Percentiles rank a stretch among this genome's conserved stretches.
Conservation (phyloP, 1,140 invertebrate genomes). For the Sipha flava region DNA sequence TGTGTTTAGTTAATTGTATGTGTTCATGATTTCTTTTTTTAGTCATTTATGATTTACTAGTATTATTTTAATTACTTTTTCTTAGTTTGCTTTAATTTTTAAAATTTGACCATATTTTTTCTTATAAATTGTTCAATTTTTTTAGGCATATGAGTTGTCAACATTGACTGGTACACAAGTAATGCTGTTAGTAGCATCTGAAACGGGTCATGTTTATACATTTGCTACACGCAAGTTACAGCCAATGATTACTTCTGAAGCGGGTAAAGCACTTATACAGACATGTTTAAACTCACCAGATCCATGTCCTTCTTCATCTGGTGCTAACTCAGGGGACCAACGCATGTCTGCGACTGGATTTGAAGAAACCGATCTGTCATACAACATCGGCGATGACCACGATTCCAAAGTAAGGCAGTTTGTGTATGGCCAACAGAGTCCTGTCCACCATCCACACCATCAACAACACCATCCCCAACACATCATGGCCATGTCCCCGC, state of each 20-base stretch:
- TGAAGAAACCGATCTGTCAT: slow-evolving; percentile 95
- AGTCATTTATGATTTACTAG: too few relatives aligned
- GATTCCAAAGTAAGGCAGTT: slow-evolving; percentile 93
- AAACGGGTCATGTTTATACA: slow-evolving; percentile 98
- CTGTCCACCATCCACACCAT: slow-evolving; percentile 52
- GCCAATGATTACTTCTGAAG: slow-evolving; percentile 99
- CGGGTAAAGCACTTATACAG: slow-evolving; percentile 96
- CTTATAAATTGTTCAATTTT: too few relatives aligned
- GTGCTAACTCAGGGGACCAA: slow-evolving; percentile 64
- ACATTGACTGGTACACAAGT: slow-evolving; percentile 98
- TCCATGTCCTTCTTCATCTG: slow-evolving; percentile 61
- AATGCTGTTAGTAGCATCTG: slow-evolving; percentile 89
- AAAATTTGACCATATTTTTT: background rate
- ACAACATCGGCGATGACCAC: slow-evolving; percentile 81
- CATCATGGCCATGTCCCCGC: slow-evolving; percentile 53
- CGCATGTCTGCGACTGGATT: slow-evolving; percentile 97
- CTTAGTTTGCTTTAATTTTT: too few relatives aligned
- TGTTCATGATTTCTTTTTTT: too few relatives aligned
- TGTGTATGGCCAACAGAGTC: slow-evolving; percentile 58
- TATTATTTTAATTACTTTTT: too few relatives aligned
- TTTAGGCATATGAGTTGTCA: slow-evolving; percentile 95
- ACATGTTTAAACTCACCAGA: slow-evolving; percentile 97
- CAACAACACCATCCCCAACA: slow-evolving; percentile 47
- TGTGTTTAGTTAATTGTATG: too few relatives aligned
- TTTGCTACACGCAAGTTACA: slow-evolving; percentile 98